Percentiles rank a stretch among this genome's conserved stretches.
phyloP scores from a whole-genome alignment of 1,140 invertebrate genomes.

The Drosophila ficusphila region DNA sequence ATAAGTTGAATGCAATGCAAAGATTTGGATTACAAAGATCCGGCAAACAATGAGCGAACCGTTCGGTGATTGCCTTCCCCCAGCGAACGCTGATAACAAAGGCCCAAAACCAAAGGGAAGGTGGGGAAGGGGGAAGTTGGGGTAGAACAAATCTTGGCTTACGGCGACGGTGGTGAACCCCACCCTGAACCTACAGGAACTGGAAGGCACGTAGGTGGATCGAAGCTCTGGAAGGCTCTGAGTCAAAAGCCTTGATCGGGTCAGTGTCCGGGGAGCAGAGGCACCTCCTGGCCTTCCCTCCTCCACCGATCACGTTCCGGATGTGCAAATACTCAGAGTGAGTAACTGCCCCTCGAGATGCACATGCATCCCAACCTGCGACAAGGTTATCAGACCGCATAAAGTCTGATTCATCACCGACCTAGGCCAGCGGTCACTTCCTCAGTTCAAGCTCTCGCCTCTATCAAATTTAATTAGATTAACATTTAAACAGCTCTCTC shows the following conservation, averaged over 20 bases:
- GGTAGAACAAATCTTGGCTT: conserved; percentile 1
- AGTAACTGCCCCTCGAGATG: conserved; percentile 6
- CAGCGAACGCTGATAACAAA: conserved; percentile 12
- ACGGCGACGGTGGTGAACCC: background rate
- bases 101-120: background rate
- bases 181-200: background rate
- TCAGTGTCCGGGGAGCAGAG: conserved; percentile 33
- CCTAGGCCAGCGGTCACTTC: conserved; percentile 62
- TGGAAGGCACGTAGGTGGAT: conserved; percentile 18
- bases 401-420: conserved; percentile 32
- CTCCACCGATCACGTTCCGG: conserved; percentile 17
- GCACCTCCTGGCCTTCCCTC: background rate
- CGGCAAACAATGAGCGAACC: conserved; percentile 74
- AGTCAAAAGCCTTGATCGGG: conserved; percentile 52
- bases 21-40: conserved; percentile 4
- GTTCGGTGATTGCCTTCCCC: conserved; percentile 4
- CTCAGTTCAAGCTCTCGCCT: conserved; percentile 16
- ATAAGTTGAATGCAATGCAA: background rate
- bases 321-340: conserved; percentile 20
- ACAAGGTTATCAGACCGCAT: conserved; percentile 23
- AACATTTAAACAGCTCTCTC: conserved; percentile 50
- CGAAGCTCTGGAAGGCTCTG: background rate
- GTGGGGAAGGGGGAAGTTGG: background rate
- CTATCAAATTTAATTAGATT: conserved; percentile 72
- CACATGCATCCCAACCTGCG: background rate